Evolutionary conservation across 23 tunicate genomes (phyloP).

Genomic region (Aplidium turbinatum): DNA sequence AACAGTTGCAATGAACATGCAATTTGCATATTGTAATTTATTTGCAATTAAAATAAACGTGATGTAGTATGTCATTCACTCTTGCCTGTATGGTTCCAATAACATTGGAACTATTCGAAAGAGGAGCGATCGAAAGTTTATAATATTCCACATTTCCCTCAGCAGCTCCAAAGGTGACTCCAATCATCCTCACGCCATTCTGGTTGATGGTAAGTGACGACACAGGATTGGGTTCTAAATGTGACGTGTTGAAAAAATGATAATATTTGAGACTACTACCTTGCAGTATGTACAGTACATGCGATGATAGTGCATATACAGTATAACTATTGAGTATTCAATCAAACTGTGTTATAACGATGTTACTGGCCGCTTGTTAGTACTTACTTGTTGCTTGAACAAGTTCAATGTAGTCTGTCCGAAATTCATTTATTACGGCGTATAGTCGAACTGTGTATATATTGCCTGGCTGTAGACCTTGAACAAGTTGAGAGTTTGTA

Average conservation of each 20-base stretch:
- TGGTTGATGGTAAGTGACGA: conserved; percentile 1
- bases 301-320: too few relatives aligned
- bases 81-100: background rate
- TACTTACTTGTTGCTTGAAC: conserved; percentile 41
- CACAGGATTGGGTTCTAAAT: conserved; percentile 46
- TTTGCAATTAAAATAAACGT: too few relatives aligned
- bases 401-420: conserved; percentile 24
- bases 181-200: conserved; percentile 16
- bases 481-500: background rate
- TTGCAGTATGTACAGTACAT: too few relatives aligned
- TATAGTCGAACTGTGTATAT: conserved; percentile 37
- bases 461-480: conserved; percentile 43
- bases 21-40: too few relatives aligned
- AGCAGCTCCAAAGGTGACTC: conserved; percentile 29
- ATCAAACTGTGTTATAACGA: background rate
- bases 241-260: background rate
- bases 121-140: conserved; percentile 35
- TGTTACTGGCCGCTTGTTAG: too few relatives aligned
- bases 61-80: too few relatives aligned
- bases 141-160: conserved; percentile 40
- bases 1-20: too few relatives aligned
- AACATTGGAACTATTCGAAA: conserved; percentile 1
- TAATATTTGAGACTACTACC: too few relatives aligned
- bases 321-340: too few relatives aligned
- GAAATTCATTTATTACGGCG: conserved; percentile 14